phyloP scores from a whole-genome alignment of 2,113 vertebrate species.

The Merops nubicus region DNA sequence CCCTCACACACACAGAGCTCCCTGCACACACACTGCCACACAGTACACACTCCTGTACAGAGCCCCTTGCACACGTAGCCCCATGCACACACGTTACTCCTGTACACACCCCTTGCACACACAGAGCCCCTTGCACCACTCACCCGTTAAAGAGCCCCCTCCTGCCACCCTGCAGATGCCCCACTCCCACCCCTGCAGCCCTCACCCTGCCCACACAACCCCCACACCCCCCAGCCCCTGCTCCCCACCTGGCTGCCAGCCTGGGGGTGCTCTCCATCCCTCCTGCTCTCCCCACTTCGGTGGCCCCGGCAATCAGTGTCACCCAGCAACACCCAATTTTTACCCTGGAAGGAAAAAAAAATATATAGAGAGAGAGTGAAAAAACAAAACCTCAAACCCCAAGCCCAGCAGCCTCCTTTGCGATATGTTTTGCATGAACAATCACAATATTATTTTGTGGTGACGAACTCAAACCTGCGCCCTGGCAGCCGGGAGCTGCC shows the following conservation, averaged over 20 bases:
- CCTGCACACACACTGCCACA: too few species aligned
- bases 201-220: too few species aligned
- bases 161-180: too few species aligned
- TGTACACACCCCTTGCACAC: too few species aligned
- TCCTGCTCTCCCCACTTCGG: neutral
- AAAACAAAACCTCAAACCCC: neutral
- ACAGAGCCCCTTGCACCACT: too few species aligned
- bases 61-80: neutral
- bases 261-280: neutral
- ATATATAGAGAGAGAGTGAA: too few species aligned
- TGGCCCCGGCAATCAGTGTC: neutral
- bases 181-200: too few species aligned
- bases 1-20: too few species aligned
- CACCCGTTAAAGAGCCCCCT: neutral
- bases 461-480: neutral
- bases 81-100: too few species aligned
- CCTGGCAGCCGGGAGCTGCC: neutral
- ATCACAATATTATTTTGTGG: neutral
- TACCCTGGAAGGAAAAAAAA: neutral
- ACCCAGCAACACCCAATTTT: neutral
- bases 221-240: too few species aligned
- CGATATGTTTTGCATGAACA: neutral
- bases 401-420: neutral
- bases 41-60: neutral
- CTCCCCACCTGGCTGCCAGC: neutral